Percentiles rank a stretch among this genome's conserved stretches.
Evolutionary conservation across 2,797 vertebrate species (phyloP).

Genomic region (Thripadectes ignobilis): DNA sequence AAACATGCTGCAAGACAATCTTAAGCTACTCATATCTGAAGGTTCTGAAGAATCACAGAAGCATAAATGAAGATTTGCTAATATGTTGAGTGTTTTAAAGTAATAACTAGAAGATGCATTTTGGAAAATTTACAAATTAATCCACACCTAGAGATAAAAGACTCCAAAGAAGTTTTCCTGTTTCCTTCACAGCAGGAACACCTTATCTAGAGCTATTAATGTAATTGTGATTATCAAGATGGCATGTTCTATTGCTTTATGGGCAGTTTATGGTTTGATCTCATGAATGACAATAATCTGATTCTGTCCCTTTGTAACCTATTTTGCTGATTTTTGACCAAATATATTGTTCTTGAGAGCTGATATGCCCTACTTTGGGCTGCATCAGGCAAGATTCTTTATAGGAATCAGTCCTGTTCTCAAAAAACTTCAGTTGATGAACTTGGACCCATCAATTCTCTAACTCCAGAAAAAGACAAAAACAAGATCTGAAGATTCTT

Average conservation of each 20-base stretch:
- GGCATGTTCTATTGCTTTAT: not conserved
- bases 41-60: not conserved
- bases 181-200: not conserved
- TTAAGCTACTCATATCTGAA: not conserved
- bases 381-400: not conserved
- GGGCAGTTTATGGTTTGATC: not conserved
- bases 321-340: not conserved
- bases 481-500: not conserved
- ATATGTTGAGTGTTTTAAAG: not conserved
- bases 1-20: not conserved
- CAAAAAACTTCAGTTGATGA: not conserved
- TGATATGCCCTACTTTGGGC: not conserved
- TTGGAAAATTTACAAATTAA: not conserved
- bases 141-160: not conserved
- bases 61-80: not conserved
- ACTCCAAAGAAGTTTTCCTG: not conserved
- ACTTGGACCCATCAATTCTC: not conserved
- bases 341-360: not conserved
- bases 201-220: not conserved
- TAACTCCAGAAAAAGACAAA: not conserved
- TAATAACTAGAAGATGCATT: not conserved
- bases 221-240: not conserved
- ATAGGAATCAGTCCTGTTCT: not conserved
- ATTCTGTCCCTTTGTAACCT: not conserved
- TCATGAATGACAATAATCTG: not conserved